Evolutionary conservation across 2,888 invertebrate genomes (phyloP).

Genomic region (Nowickia ferox): DNA sequence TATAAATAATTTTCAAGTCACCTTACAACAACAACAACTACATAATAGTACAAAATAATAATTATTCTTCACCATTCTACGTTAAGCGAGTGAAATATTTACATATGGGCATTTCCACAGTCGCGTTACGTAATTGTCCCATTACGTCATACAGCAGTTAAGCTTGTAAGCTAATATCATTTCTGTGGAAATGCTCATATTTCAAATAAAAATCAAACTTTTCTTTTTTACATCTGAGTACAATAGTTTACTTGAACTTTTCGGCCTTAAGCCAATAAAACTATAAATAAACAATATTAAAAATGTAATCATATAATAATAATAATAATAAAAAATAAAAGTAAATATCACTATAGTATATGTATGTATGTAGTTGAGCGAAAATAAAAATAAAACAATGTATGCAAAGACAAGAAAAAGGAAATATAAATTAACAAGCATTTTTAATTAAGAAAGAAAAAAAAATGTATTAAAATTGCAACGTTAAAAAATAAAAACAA

Average conservation of each 20-base stretch:
- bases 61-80: no score
- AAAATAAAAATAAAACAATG: not conserved
- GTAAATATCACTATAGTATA: slow-evolving; percentile 2
- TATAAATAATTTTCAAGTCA: no score
- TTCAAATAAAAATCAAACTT: not conserved
- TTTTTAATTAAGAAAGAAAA: slow-evolving; percentile 16
- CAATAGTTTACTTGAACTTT: slow-evolving; percentile 40
- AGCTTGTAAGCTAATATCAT: no score
- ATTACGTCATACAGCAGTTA: no score
- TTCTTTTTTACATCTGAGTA: not conserved
- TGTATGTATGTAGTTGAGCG: slow-evolving; percentile 6
- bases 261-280: slow-evolving; percentile 29
- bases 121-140: no score
- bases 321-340: slow-evolving; percentile 8
- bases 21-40: no score
- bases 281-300: slow-evolving; percentile 41
- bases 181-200: not conserved
- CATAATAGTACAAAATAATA: no score
- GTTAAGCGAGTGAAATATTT: no score
- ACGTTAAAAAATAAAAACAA: slow-evolving; percentile 24
- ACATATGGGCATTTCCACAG: no score
- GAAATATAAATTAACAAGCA: slow-evolving; percentile 36
- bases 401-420: not conserved
- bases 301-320: slow-evolving; percentile 7
- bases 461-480: slow-evolving; percentile 3